Evolutionary conservation across 2,888 invertebrate genomes (phyloP).

Genomic region (Microctonus brassicae): DNA sequence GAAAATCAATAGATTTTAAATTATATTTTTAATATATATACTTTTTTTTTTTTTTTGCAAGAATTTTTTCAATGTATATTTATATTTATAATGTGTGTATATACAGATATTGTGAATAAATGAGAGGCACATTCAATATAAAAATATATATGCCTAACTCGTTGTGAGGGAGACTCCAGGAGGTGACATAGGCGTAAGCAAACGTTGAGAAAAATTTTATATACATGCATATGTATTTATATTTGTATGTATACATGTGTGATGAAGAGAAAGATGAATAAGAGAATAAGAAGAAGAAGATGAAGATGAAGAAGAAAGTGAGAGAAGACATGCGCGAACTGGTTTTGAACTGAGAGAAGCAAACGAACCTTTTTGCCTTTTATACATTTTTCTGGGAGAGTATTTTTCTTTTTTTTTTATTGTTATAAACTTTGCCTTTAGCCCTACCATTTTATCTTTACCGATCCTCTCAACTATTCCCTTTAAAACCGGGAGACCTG

Average conservation of each 20-base stretch:
- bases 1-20: too few relatives aligned
- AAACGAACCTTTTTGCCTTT: constrained; percentile 51
- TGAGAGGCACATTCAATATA: constrained; percentile 48
- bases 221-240: constrained; percentile 9
- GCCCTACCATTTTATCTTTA: not conserved
- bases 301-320: constrained; percentile 17
- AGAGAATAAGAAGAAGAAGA: constrained; percentile 21
- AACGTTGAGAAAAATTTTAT: not conserved
- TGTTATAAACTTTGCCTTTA: not conserved
- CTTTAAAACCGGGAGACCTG: not conserved
- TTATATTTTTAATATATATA: too few relatives aligned
- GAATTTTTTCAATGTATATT: not conserved
- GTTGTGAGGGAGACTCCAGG: constrained; percentile 50
- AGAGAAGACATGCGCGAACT: constrained; percentile 44
- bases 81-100: constrained; percentile 26
- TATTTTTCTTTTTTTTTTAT: not conserved
- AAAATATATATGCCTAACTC: constrained; percentile 51
- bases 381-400: constrained; percentile 37
- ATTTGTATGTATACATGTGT: not conserved
- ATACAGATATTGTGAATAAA: constrained; percentile 56
- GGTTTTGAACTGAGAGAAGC: constrained; percentile 43
- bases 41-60: not conserved
- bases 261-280: not conserved
- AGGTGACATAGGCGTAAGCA: constrained; percentile 58
- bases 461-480: not conserved